Evolutionary conservation across 2,888 invertebrate species (phyloP), one percentile per base, ranked within the genome.

Genomic region (Melieria picta): DNA sequence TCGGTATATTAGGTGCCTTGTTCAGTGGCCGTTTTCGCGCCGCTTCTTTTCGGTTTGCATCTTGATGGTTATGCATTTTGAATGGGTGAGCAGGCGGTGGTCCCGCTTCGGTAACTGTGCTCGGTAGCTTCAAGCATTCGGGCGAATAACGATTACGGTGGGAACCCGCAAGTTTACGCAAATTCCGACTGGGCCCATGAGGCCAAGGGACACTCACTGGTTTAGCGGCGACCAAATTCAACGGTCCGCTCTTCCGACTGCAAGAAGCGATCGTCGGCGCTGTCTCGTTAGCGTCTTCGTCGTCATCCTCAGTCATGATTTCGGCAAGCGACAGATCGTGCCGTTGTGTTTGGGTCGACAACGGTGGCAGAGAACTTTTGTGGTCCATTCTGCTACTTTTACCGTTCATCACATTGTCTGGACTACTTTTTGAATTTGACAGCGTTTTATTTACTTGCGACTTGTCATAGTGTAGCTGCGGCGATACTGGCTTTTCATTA

Each of bases 1-100:
- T 79, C 0, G 83, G 78, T 5, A 74, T 74, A 10, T 74, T 77
- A 0, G 80, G 79, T 1, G 83, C 78, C 47, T 78, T 84, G 57
- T 84, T 84, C 0, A 84, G 68, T 13, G 71, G 73, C 62, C 64
- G 56, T 42, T 67, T 73, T 10, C 64, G 56, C 16, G 13, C 48
- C 5, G 16, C 52, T 69, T 5, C 11, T 72, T 10, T 9, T 1
- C 1, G 13, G 45, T 0, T n/a, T 13, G 43, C 43, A 13, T 52
- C 55, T 7, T 30, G 52, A n/a, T 50, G 60, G 3, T 42, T 64
- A 43, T 65, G 63, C n/a, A 71, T 45, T 46, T 67, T 72, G 0
- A 70, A 50, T 16, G 72, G 65, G 58, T 74, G 74, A 10, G 74
- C 72, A 7, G 60, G 65, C n/a, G 72, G 72, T 11, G 46, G 63